Base-by-base conservation (phyloP, 2,113 vertebrate species). In the Eurystomus gularis region DNA sequence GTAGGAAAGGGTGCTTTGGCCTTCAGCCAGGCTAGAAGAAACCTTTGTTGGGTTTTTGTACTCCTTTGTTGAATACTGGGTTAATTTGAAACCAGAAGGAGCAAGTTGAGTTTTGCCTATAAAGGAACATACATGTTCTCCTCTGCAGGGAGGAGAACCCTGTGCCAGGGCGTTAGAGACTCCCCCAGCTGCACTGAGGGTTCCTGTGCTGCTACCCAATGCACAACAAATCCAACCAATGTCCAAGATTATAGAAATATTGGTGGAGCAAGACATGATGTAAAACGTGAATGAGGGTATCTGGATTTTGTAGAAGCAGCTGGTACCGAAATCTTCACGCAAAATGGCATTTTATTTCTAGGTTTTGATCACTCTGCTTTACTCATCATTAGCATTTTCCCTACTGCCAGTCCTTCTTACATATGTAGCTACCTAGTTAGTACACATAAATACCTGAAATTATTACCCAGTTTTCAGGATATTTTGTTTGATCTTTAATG, bases 401-500 rank as follows among this genome's bases (percentile, higher is more conserved):
- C 31, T 9, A 33, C 68, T 49, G 84, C n/a, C 44, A 77, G 35
- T 40, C 11, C 14, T 65, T 57, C 46, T 68, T 46, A 64, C 72
- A 7, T 13, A 54, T 82, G 61, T 85, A 82, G 71, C 11, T 83
- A 61, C 86, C 66, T 42, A 40, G 72, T 40, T 84, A 54, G 57
- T 72, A 79, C 39, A 58, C 18, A 40, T 20, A 73, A 79, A 68
- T 33, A 94, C 57, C 66, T 85, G 91, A 17, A 96, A 89, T 54
- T 48, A 71, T 91, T 80, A 55, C 60, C 66, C 55, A 69, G 23
- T 93, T 86, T 64, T 42, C 62, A 40, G 28, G 19, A 42, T 71
- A 18, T 52, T 31, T 17, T 57, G 79, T 89, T 88, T 95, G 88
- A 95, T 94, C 92, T 97, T 29, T 68, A 86, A 17, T 57, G 42